These are phyloP conservation scores for Xiphophorus couchianus DNA, from an alignment of 2,113 vertebrate species.

Conservation along the genomic window DNA sequence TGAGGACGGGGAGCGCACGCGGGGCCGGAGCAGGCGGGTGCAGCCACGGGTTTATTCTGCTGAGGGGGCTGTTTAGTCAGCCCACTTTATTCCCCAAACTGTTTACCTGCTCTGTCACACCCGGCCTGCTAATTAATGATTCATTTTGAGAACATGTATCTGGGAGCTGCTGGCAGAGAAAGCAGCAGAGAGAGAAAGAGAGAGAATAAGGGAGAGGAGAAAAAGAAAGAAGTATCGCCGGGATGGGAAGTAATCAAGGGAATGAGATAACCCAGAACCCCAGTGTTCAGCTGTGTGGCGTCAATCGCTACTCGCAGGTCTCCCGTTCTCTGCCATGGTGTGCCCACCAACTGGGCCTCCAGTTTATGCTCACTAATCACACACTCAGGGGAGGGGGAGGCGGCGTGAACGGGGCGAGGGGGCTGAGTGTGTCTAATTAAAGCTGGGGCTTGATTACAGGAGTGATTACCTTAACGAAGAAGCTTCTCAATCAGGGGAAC, in stretches of 20 bases:
- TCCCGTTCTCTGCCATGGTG: constrained; percentile 56
- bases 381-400: constrained; percentile 40
- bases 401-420: constrained; percentile 2
- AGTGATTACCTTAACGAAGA: constrained; percentile 80
- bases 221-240: constrained; percentile 56
- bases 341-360: constrained; percentile 60
- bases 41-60: constrained; percentile 68
- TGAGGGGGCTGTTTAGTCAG: constrained; percentile 74
- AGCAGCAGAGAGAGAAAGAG: constrained; percentile 57
- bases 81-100: constrained; percentile 78
- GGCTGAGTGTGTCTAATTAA: constrained; percentile 79
- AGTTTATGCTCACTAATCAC: constrained; percentile 77
- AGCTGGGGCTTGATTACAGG: constrained; percentile 80
- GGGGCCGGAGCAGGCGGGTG: constrained; percentile 23
- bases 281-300: constrained; percentile 42
- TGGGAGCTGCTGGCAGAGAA: constrained; percentile 65
- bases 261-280: constrained; percentile 70
- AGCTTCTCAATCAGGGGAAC: constrained; percentile 72
- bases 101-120: constrained; percentile 83
- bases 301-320: constrained; percentile 54
- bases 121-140: constrained; percentile 81
- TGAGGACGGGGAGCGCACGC: constrained; percentile 27
- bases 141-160: constrained; percentile 81
- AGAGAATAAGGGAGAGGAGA: constrained; percentile 38
- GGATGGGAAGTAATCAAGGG: constrained; percentile 77